Conservation (phyloP, 1,140 invertebrate species). For the Sminthurinus signatus region DNA sequence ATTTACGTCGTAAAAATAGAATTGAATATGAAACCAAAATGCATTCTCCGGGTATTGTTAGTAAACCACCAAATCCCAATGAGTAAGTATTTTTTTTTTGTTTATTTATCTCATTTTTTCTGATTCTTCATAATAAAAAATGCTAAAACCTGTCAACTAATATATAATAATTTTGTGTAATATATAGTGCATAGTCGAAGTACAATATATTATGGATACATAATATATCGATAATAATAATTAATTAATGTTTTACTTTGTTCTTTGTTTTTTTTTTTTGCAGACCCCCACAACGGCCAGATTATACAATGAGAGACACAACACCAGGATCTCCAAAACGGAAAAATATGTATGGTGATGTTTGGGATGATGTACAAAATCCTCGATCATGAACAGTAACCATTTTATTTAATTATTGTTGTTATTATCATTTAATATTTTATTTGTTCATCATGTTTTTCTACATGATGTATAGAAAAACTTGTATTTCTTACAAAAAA, state of each 20-base stretch:
- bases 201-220: neutral
- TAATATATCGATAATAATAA: too few species aligned
- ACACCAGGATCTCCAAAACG: neutral
- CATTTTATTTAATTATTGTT: too few species aligned
- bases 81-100: neutral
- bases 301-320: neutral
- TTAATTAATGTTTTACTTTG: neutral
- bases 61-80: neutral
- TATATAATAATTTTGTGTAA: too few species aligned
- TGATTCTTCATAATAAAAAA: too few species aligned
- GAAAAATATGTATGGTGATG: constrained; percentile 11
- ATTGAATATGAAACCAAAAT: constrained; percentile 54
- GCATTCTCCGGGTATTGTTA: neutral
- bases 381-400: too few species aligned
- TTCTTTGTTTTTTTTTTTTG: neutral
- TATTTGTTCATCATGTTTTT: too few species aligned
- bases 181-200: too few species aligned
- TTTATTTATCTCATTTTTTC: neutral
- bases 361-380: constrained; percentile 8
- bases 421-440: too few species aligned
- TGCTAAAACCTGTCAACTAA: too few species aligned
- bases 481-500: too few species aligned
- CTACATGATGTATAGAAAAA: too few species aligned
- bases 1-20: constrained; percentile 53
- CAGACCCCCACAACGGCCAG: neutral